Conservation (phyloP, 2,113 vertebrate genomes). For the Chloropsis hardwickii region DNA sequence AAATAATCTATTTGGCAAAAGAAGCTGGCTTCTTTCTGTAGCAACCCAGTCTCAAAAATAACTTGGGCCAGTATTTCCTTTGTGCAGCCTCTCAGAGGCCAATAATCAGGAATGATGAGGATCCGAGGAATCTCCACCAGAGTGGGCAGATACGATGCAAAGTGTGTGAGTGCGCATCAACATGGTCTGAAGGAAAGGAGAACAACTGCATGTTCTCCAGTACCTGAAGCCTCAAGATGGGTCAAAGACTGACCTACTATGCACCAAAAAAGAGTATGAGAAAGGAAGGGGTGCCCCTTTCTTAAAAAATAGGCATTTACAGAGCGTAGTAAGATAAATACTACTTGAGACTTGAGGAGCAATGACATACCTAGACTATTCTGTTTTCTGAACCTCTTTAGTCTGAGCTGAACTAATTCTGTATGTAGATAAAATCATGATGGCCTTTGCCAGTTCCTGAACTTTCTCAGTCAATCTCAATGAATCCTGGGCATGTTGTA, state of each 20-base stretch:
- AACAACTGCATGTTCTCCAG: not conserved
- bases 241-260: not conserved
- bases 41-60: not conserved
- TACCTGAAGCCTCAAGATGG: not conserved
- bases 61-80: not conserved
- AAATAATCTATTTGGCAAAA: not conserved
- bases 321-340: not conserved
- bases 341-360: not conserved
- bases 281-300: not conserved
- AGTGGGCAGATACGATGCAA: not conserved
- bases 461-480: not conserved
- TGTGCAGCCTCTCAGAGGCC: not conserved
- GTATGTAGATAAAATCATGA: not conserved
- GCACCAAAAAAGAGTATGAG: not conserved
- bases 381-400: not conserved
- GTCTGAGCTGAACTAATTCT: not conserved
- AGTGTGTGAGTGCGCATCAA: not conserved
- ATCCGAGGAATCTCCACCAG: not conserved
- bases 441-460: not conserved
- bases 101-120: not conserved
- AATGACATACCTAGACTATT: not conserved
- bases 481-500: not conserved
- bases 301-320: not conserved
- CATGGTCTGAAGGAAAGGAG: not conserved
- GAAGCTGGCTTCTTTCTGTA: not conserved